Conservation (phyloP, 2,797 vertebrate species). For the Anguilla pacifica region DNA sequence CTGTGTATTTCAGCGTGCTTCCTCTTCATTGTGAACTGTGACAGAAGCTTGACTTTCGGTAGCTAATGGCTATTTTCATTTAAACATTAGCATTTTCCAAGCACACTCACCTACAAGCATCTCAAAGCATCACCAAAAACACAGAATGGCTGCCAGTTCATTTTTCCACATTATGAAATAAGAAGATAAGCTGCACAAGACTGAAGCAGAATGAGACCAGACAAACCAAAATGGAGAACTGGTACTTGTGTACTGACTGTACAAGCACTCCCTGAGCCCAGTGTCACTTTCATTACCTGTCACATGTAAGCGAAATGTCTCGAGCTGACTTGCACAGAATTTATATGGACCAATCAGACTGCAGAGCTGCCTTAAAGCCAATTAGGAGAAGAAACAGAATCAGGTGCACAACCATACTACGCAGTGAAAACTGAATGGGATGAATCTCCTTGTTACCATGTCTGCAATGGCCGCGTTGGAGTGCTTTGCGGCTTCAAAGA, state of each 20-base stretch:
- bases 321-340: neutral
- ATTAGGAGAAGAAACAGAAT: neutral
- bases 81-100: neutral
- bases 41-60: neutral
- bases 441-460: conserved; percentile 71
- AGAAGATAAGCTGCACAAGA: conserved; percentile 11
- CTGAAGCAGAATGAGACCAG: neutral
- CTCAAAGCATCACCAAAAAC: neutral
- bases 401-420: conserved; percentile 52
- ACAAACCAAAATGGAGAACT: neutral
- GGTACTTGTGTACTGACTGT: neutral
- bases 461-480: conserved; percentile 90
- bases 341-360: neutral
- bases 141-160: neutral
- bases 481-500: conserved; percentile 88
- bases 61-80: neutral
- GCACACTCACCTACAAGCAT: neutral
- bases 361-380: neutral
- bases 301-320: neutral
- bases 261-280: neutral
- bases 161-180: neutral
- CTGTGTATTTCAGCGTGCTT: neutral
- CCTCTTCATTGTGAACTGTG: neutral
- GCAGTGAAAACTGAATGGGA: neutral
- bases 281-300: neutral